These are phyloP conservation scores for Sanderia malayensis DNA, from an alignment of 30 jellyfish, hydroid and myxozoan species.

Conservation along the genomic window DNA sequence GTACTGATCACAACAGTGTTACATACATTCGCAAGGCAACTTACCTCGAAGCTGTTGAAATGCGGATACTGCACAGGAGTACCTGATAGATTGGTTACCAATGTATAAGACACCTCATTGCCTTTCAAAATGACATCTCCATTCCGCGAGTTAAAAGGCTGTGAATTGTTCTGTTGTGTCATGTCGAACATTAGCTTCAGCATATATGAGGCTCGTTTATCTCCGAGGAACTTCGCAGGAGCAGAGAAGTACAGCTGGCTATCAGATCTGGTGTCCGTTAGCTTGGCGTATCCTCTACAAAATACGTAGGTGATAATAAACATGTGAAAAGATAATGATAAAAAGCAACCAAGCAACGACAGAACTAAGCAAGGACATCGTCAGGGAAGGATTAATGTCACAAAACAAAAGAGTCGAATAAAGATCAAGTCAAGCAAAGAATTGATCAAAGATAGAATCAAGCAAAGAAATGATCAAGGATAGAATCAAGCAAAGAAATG, in stretches of 20 bases:
- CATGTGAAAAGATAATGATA: too few relatives aligned
- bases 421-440: too few relatives aligned
- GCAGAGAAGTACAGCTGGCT: slow-evolving; percentile 73
- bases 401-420: too few relatives aligned
- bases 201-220: slow-evolving; percentile 83
- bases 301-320: too few relatives aligned
- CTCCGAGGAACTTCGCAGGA: slow-evolving; percentile 87
- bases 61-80: slow-evolving; percentile 62
- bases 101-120: slow-evolving; percentile 33
- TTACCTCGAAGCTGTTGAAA: slow-evolving; percentile 65
- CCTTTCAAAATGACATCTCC: slow-evolving; percentile 90
- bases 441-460: too few relatives aligned
- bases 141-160: slow-evolving; percentile 44
- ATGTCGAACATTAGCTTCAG: slow-evolving; percentile 65
- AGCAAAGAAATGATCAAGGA: too few relatives aligned
- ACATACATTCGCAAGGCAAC: too few relatives aligned
- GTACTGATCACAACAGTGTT: too few relatives aligned
- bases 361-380: too few relatives aligned
- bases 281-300: slow-evolving; percentile 75
- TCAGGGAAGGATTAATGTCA: too few relatives aligned
- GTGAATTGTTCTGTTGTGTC: slow-evolving; percentile 54
- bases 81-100: slow-evolving; percentile 50
- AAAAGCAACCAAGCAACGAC: too few relatives aligned
- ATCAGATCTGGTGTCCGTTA: slow-evolving; percentile 34
- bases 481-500: too few relatives aligned